Base-by-base conservation (phyloP, 1,140 invertebrate species). In the Lordiphosa mommai region DNA sequence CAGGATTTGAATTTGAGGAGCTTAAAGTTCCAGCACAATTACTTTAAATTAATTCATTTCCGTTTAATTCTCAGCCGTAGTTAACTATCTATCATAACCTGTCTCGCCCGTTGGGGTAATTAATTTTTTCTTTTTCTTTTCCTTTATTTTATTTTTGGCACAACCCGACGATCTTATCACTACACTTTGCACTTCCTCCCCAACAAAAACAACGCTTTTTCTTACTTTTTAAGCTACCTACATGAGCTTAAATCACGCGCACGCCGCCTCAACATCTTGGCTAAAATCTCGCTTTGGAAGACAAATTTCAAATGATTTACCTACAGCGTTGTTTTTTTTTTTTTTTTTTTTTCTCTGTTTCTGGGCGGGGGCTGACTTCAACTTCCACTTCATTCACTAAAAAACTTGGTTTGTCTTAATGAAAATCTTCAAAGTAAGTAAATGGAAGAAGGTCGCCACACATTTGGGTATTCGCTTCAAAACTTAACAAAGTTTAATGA, bases 281-380 rank as follows among this genome's bases (percentile, higher is more conserved):
- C 47, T 52, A 58, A 13, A 40, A 69, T 49, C 52, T 55, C n/a
- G 10, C 23, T 20, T 5, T 40, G 44, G 64, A 68, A 69, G 65
- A 69, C 65, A 69, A 69, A 69, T 69, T 53, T 68, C 64, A 30
- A 61, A 69, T 69, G 65, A 69, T 69, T 69, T 69, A 69, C 65
- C 65, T 69, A 68, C 64, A 69, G 65, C 64, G 64, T 20, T 47
- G 65, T 30, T 47, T 51, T 56, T 57, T 38, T 64, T 49, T 50
- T 64, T 41, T 46, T 13, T 37, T 32, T 27, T 13, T 8, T 13
- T 14, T 13, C 13, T 16, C 12, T 50, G 33, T 14, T n/a, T n/a
- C 14, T 12, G 34, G 23, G 10, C 30, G 41, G 40, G 44, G 38
- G 44, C 48, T 66, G 64, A 36, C 29, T 50, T 34, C 48, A 48